These are phyloP conservation scores for Pollenia griseotomentosa DNA, from an alignment of 2,888 invertebrate species.

Conservation along the genomic window DNA sequence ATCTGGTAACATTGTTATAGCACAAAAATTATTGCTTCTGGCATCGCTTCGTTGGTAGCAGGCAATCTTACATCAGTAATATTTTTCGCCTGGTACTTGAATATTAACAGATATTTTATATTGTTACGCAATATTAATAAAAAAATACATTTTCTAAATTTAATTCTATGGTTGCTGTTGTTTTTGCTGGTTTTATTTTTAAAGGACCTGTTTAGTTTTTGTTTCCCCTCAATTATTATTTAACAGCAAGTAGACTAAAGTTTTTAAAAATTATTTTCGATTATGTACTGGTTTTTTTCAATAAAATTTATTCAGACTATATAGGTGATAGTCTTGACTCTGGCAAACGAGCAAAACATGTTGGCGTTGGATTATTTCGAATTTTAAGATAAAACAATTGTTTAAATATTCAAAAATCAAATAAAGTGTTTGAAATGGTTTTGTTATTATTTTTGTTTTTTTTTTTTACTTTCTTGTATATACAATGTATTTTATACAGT, in stretches of 20 bases:
- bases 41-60: no score
- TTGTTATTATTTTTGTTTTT: background rate
- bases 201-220: slow-evolving; percentile 39
- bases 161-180: background rate
- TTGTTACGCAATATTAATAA: background rate
- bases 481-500: background rate
- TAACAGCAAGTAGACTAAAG: slow-evolving; percentile 28
- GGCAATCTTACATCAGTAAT: no score
- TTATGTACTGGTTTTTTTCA: slow-evolving; percentile 38
- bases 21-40: no score
- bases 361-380: slow-evolving; percentile 1
- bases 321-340: background rate
- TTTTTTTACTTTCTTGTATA: background rate
- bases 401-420: slow-evolving; percentile 29
- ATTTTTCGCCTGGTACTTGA: no score
- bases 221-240: slow-evolving; percentile 31
- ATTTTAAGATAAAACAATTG: slow-evolving; percentile 36
- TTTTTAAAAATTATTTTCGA: slow-evolving; percentile 31
- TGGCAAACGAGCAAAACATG: slow-evolving; percentile 51
- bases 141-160: background rate
- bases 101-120: background rate
- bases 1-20: no score
- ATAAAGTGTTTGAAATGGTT: slow-evolving; percentile 21
- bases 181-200: background rate
- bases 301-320: slow-evolving; percentile 31